Percentiles rank a stretch among this genome's conserved stretches.
Evolutionary conservation across 2,888 invertebrate genomes (phyloP).

Genomic region (Aporophyla lueneburgensis): DNA sequence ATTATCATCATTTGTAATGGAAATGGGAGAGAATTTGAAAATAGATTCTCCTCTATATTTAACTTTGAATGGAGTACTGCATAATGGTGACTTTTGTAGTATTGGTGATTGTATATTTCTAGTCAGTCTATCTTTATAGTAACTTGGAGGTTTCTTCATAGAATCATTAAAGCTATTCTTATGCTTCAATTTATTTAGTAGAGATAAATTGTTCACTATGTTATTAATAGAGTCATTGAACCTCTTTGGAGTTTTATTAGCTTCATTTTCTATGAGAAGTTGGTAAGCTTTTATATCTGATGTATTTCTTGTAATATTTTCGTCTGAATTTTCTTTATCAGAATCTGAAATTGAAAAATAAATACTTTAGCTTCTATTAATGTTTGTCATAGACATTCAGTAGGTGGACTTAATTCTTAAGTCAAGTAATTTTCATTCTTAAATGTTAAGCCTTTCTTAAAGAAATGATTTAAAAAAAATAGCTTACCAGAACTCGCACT

Average conservation of each 20-base stretch:
- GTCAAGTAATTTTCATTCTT: too few species aligned
- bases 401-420: too few species aligned
- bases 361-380: neutral
- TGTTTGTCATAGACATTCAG: neutral
- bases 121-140: slow-evolving; percentile 71
- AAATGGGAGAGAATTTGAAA: slow-evolving; percentile 85
- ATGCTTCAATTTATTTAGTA: slow-evolving; percentile 72
- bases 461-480: neutral
- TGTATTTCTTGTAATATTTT: slow-evolving; percentile 67
- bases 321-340: slow-evolving; percentile 81
- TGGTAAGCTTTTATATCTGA: slow-evolving; percentile 80
- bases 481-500: slow-evolving; percentile 75
- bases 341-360: slow-evolving; percentile 76
- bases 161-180: slow-evolving; percentile 66
- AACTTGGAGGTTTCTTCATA: slow-evolving; percentile 54
- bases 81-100: slow-evolving; percentile 78
- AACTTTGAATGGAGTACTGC: slow-evolving; percentile 85
- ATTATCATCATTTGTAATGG: slow-evolving; percentile 62
- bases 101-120: slow-evolving; percentile 72
- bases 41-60: slow-evolving; percentile 85
- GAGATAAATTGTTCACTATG: slow-evolving; percentile 78
- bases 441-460: neutral
- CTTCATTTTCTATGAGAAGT: slow-evolving; percentile 79
- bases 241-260: slow-evolving; percentile 62
- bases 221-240: slow-evolving; percentile 82